These are phyloP conservation scores for Hippocampus zosterae DNA, from an alignment of 2,113 vertebrate species.

Conservation along the genomic window DNA sequence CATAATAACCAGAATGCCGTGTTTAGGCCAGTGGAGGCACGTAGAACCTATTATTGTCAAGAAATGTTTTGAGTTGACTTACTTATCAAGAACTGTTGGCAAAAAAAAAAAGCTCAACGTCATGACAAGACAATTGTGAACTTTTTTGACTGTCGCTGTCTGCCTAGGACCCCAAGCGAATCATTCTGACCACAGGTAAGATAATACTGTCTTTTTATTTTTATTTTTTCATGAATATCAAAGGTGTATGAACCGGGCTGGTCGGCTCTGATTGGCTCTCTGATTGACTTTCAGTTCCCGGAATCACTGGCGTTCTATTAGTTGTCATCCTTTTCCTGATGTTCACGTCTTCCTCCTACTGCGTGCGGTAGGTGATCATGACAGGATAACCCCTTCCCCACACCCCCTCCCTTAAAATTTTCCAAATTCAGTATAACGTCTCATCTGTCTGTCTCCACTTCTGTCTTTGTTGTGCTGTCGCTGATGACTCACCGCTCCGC, in stretches of 20 bases:
- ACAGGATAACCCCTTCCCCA: not conserved
- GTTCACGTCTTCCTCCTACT: constrained; percentile 87
- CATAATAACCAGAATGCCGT: too few relatives aligned
- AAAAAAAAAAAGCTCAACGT: not conserved
- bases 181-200: constrained; percentile 89
- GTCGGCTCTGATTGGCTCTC: not conserved
- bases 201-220: not conserved
- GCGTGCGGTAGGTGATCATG: constrained; percentile 77
- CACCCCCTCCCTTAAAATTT: not conserved
- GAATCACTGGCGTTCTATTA: constrained; percentile 88
- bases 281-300: constrained; percentile 78
- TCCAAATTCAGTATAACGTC: not conserved
- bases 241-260: not conserved
- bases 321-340: constrained; percentile 92
- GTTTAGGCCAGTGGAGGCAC: too few relatives aligned
- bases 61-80: too few relatives aligned
- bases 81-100: not conserved
- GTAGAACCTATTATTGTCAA: too few relatives aligned
- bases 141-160: not conserved
- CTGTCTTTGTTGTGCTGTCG: constrained; percentile 19
- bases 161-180: constrained; percentile 82
- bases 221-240: not conserved
- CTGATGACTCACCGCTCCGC: constrained; percentile 10
- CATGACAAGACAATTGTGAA: not conserved
- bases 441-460: constrained; percentile 7